phyloP scores from a whole-genome alignment of 2,888 invertebrate species.

The Hybos culiciformis region DNA sequence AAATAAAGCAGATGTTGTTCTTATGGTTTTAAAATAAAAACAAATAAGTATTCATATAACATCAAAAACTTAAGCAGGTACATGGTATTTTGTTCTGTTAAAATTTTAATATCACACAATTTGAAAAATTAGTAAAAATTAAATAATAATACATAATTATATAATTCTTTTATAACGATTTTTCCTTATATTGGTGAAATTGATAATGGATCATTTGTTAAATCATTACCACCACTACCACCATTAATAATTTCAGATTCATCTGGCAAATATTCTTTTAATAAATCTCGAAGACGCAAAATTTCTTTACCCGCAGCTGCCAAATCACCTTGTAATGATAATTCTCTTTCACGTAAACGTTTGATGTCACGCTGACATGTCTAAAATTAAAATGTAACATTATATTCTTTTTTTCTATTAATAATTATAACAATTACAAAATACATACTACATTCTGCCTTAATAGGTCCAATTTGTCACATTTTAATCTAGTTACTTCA shows the following conservation, averaged over 20 bases:
- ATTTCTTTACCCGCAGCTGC: constrained; percentile 70
- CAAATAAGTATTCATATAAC: no score
- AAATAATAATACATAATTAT: no score
- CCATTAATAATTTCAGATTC: no score
- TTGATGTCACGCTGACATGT: constrained; percentile 85
- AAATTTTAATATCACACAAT: no score
- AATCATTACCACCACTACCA: no score
- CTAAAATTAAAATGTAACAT: constrained; percentile 37
- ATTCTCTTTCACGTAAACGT: constrained; percentile 69
- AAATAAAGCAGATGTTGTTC: no score
- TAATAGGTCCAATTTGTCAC: constrained; percentile 80
- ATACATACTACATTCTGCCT: constrained; percentile 79
- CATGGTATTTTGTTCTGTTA: no score
- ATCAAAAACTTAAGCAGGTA: no score
- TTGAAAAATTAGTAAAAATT: no score
- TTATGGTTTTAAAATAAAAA: no score
- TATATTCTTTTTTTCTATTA: not conserved
- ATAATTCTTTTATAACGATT: not conserved
- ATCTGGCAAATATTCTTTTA: constrained; percentile 43
- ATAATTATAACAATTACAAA: not conserved
- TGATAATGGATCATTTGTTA: not conserved
- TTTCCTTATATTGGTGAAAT: not conserved
- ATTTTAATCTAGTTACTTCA: constrained; percentile 83
- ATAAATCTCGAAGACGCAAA: constrained; percentile 50
- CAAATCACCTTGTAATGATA: constrained; percentile 65